Evolutionary conservation across 2,888 invertebrate species (phyloP).

Genomic region (Melanotus villosus): DNA sequence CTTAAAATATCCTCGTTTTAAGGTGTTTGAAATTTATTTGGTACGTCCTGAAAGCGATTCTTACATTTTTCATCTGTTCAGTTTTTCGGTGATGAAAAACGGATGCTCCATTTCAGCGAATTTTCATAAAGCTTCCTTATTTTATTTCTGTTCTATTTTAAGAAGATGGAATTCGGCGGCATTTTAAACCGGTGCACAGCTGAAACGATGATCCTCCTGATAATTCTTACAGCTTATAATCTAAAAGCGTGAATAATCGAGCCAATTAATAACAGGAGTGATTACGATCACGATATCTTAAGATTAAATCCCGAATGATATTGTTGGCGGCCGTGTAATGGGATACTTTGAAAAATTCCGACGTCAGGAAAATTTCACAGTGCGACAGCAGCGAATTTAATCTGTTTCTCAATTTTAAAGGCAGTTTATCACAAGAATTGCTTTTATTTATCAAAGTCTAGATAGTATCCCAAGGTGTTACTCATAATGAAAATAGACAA

Average conservation of each 20-base stretch:
- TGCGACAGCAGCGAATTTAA: conserved; percentile 50
- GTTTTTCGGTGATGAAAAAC: conserved; percentile 31
- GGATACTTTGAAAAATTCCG: conserved; percentile 30
- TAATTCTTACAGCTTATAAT: not conserved
- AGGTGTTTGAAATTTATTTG: conserved; percentile 36
- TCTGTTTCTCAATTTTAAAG: conserved; percentile 54
- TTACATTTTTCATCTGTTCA: conserved; percentile 26
- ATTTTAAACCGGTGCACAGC: not conserved
- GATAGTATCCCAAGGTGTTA: conserved; percentile 29
- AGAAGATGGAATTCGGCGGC: not conserved
- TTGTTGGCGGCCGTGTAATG: conserved; percentile 16
- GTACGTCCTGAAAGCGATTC: conserved; percentile 29
- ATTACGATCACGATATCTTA: conserved; percentile 10
- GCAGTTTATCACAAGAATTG: conserved; percentile 53
- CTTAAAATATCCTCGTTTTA: conserved; percentile 42
- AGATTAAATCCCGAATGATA: conserved; percentile 11
- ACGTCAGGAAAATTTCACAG: conserved; percentile 32
- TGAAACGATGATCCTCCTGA: not conserved
- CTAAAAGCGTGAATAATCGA: conserved; percentile 1
- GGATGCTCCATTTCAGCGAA: not conserved
- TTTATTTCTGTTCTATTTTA: conserved; percentile 1
- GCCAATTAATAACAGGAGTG: not conserved
- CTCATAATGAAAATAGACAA: conserved; percentile 22
- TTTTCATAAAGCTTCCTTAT: conserved; percentile 2
- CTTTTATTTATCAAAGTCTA: conserved; percentile 52